A percentile compares a stretch with the other conserved stretches of the same genome.
phyloP scores from a whole-genome alignment of 2,888 invertebrate species.

The Drosophila macrothrix region DNA sequence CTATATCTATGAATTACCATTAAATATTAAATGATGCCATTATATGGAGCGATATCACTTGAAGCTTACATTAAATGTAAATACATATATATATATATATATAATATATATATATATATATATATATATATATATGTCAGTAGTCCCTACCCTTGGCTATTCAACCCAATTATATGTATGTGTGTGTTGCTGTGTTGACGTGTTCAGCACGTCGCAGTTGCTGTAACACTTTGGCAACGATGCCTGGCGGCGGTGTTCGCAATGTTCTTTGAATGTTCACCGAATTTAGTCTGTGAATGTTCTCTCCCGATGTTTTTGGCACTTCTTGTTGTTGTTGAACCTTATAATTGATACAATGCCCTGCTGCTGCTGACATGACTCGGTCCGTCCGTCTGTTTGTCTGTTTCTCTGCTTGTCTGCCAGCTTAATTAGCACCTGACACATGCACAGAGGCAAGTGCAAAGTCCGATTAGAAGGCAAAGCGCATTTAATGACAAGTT shows the following conservation, averaged over 20 bases:
- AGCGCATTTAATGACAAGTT: conserved; percentile 73
- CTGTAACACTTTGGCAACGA: conserved; percentile 38
- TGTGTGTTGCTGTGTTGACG: conserved; percentile 2
- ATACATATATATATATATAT: not conserved
- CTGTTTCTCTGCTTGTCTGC: not conserved
- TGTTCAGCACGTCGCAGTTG: conserved; percentile 34
- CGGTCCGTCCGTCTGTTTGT: not conserved
- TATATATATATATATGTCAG: conserved; percentile 1
- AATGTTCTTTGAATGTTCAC: conserved; percentile 24
- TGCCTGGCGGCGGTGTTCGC: conserved; percentile 38
- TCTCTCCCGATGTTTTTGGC: conserved; percentile 22
- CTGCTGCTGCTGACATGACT: conserved; percentile 48
- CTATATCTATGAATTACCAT: not conserved
- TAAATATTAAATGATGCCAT: conserved; percentile 9
- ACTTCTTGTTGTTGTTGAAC: conserved; percentile 47
- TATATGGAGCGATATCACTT: conserved; percentile 18
- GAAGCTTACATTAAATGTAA: not conserved
- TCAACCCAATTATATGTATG: conserved; percentile 14
- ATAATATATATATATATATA: not conserved
- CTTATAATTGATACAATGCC: conserved; percentile 59
- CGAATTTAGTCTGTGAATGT: conserved; percentile 24
- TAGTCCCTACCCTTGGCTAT: conserved; percentile 18
- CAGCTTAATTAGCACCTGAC: conserved; percentile 70
- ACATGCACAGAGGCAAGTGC: conserved; percentile 47
- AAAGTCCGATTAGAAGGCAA: conserved; percentile 42